These are phyloP conservation scores for Syritta pipiens DNA, from an alignment of 2,888 invertebrate genomes.

Conservation along the genomic window DNA sequence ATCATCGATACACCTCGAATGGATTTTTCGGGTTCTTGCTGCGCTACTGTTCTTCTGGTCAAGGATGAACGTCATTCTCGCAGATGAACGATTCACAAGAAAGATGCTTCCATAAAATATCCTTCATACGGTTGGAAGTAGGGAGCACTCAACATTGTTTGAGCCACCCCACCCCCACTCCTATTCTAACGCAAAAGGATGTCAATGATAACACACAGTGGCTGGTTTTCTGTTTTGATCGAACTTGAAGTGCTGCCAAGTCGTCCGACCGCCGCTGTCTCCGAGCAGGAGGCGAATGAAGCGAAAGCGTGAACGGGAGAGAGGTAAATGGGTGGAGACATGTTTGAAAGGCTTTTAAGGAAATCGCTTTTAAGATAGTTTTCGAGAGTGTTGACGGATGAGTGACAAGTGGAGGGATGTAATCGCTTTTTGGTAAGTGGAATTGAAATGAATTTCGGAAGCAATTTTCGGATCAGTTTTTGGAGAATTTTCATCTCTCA, in stretches of 20 bases:
- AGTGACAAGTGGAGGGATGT: conserved; percentile 50
- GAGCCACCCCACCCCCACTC: too few species aligned
- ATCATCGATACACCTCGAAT: too few species aligned
- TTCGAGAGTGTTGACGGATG: conserved; percentile 43
- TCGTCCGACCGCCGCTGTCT: too few species aligned
- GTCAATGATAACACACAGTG: too few species aligned
- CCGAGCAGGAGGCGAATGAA: too few species aligned
- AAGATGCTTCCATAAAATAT: conserved; percentile 41
- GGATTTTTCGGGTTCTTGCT: conserved; percentile 35
- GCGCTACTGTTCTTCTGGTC: conserved; percentile 20
- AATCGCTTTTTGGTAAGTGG: conserved; percentile 42
- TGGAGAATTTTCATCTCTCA: too few species aligned
- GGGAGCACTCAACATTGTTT: background rate
- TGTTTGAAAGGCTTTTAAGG: conserved; percentile 58
- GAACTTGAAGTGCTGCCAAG: too few species aligned
- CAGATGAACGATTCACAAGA: conserved; percentile 50
- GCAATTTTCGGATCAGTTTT: conserved; percentile 28
- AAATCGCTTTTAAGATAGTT: conserved; percentile 41
- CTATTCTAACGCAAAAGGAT: too few species aligned
- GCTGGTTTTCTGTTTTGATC: too few species aligned
- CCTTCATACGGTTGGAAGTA: too few species aligned
- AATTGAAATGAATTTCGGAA: conserved; percentile 49
- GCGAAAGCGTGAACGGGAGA: conserved; percentile 4
- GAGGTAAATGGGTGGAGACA: conserved; percentile 51
- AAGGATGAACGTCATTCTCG: conserved; percentile 53